phyloP scores from a whole-genome alignment of 2,888 invertebrate genomes.

The Dyspetes luteomarginatus region DNA sequence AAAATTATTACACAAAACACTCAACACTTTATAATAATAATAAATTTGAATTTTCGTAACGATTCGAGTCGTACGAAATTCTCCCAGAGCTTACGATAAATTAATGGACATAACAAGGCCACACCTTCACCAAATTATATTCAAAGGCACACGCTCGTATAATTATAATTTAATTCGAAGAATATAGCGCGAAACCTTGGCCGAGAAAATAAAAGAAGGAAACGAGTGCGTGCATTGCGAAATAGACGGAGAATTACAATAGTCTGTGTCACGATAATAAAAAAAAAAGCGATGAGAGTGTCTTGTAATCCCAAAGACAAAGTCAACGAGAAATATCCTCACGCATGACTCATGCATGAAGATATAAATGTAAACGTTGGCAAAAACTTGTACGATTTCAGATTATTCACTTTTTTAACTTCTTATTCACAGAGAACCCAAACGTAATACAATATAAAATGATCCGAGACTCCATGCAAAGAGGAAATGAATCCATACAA shows the following conservation, averaged over 20 bases:
- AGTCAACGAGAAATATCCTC: background rate
- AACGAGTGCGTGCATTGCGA: conserved; percentile 8
- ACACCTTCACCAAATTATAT: conserved; percentile 14
- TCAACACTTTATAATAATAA: too few relatives aligned
- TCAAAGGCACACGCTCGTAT: background rate
- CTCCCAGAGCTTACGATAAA: too few relatives aligned
- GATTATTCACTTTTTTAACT: too few relatives aligned
- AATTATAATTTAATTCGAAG: conserved; percentile 6
- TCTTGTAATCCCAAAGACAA: conserved; percentile 9
- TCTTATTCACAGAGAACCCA: too few relatives aligned
- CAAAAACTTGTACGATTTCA: conserved; percentile 26
- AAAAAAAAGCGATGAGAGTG: conserved; percentile 2
- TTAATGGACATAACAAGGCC: background rate
- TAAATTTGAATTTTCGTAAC: conserved; percentile 2
- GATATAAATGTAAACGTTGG: background rate
- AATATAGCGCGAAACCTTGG: conserved; percentile 25
- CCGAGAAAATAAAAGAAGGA: conserved; percentile 34
- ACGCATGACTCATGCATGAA: conserved; percentile 22
- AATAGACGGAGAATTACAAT: background rate
- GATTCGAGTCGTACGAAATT: too few relatives aligned
- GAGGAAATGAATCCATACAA: too few relatives aligned
- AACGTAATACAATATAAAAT: too few relatives aligned
- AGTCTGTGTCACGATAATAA: background rate
- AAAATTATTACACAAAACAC: too few relatives aligned
- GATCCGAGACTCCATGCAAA: too few relatives aligned